These are phyloP conservation scores for Melanotaenia maccullochi DNA, from an alignment of 2,797 vertebrate genomes.

Conservation along the genomic window DNA sequence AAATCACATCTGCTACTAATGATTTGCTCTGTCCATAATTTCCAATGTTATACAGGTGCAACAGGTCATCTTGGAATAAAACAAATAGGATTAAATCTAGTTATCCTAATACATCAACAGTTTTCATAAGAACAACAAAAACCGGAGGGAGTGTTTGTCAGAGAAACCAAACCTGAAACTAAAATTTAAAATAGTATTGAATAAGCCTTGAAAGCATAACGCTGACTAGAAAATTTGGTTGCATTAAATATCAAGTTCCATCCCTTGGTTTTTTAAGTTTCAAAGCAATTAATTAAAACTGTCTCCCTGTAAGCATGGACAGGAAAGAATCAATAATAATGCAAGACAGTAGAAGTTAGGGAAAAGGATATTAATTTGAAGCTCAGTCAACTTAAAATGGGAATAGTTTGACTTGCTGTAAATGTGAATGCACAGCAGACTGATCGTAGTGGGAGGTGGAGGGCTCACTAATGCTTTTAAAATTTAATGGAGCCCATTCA, in stretches of 20 bases:
- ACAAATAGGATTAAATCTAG: too few species aligned
- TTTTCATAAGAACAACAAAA: neutral
- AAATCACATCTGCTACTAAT: too few species aligned
- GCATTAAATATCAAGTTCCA: too few species aligned
- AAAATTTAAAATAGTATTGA: neutral
- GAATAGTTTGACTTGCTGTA: slow-evolving; percentile 28
- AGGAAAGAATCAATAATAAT: neutral
- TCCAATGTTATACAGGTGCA: too few species aligned
- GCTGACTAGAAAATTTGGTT: too few species aligned
- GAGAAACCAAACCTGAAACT: neutral
- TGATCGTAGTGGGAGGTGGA: slow-evolving; percentile 40
- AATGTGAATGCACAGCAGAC: slow-evolving; percentile 46
- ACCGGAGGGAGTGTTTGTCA: neutral
- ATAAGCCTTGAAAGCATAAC: too few species aligned
- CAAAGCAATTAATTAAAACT: neutral
- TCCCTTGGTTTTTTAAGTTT: too few species aligned
- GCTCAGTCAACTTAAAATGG: slow-evolving; percentile 1
- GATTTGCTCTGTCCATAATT: too few species aligned
- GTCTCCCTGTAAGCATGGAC: neutral
- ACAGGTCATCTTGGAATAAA: too few species aligned
- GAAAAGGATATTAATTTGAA: neutral
- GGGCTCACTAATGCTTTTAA: slow-evolving; percentile 63
- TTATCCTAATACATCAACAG: too few species aligned
- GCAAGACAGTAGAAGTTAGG: neutral
- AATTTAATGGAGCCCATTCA: slow-evolving; percentile 79